Percentiles rank a stretch among this genome's conserved stretches.
phyloP scores from a whole-genome alignment of 2,113 vertebrate genomes.

The Lophochroa leadbeateri region DNA sequence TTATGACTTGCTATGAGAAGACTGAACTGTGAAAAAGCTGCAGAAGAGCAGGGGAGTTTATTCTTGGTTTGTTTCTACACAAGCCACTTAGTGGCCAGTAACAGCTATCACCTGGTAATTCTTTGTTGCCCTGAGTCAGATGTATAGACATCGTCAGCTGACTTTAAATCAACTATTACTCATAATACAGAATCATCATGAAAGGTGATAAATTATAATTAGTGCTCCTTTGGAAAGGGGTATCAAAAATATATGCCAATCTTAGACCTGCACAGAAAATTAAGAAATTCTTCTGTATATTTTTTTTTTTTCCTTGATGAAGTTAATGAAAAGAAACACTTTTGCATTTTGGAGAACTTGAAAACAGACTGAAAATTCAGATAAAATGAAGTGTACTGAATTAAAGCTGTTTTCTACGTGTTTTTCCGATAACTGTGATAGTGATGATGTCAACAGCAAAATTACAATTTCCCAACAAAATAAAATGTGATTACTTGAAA shows the following conservation, averaged over 20 bases:
- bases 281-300: neutral
- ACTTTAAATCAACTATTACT: neutral
- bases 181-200: neutral
- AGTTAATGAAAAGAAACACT: neutral
- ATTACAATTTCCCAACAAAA: neutral
- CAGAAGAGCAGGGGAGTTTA: neutral
- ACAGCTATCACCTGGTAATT: neutral
- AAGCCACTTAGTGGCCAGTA: neutral
- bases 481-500: neutral
- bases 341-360: neutral
- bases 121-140: neutral
- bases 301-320: neutral
- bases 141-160: rapidly evolving
- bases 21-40: neutral
- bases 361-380: neutral
- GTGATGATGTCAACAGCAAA: neutral
- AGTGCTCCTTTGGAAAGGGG: neutral
- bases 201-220: neutral
- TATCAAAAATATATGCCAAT: neutral
- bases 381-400: neutral
- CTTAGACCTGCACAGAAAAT: neutral
- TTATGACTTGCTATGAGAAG: slow-evolving; percentile 13
- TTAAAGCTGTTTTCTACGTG: neutral
- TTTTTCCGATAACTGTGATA: neutral
- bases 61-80: neutral